Base-by-base conservation (phyloP, 2,888 invertebrate genomes). In the Tachystola acroxantha region DNA sequence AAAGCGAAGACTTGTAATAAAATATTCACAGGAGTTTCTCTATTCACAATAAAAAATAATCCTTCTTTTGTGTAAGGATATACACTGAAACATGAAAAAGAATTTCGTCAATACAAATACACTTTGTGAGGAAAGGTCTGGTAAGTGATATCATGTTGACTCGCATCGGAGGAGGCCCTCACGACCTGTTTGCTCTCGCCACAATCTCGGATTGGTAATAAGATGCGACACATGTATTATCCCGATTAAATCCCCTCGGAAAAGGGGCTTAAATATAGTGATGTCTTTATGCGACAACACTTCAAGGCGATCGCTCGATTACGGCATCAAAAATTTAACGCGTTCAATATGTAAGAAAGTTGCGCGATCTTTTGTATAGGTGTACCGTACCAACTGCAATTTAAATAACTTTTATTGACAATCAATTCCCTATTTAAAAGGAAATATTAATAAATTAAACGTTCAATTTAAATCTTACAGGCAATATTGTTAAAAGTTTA, bases 201-300 rank as follows among this genome's bases (percentile, higher is more conserved):
- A 75, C 75, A 77, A 78, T 77, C 79, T 78, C 63, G 74, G 84
- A 82, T 81, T 76, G 75, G 81, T 84, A 82, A 82, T 82, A 81
- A 78, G 82, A 84, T 80, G 80, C 78, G 85, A 82, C 84, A 82
- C 75, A 77, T 77, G 81, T 80, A 79, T 80, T 81, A 82, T 80
- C 73, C 72, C 69, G 74, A 80, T 79, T 81, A 79, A 76, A 80
- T 73, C 81, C 80, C 73, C 63, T 50, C 55, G 61, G 74, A 72
- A 69, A 71, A 67, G 71, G 71, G 72, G 71, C 72, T 79, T 74
- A 74, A 54, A 61, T 57, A 49, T 78, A 78, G 78, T 76, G 78
- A 72, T 77, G 76, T 67, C 64, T 65, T 62, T 57, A 60, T 59
- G 51, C 58, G 57, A 58, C 58, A 42, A 46, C 49, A 49, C 37